phyloP scores from a whole-genome alignment of 2,888 invertebrate species.

The Andrena bucephala region DNA sequence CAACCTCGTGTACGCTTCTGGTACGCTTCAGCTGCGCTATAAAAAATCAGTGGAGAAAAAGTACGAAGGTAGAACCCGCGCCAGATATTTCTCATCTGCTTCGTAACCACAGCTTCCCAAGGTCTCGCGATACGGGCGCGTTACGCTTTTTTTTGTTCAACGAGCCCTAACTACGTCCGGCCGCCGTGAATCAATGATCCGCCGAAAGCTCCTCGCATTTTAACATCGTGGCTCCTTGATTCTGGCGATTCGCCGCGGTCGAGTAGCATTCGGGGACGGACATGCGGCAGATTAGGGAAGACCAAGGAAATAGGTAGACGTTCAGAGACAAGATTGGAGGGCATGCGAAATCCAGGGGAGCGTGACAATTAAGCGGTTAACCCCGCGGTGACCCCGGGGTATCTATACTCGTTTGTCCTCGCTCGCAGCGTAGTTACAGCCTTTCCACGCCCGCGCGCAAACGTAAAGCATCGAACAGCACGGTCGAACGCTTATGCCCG shows the following conservation, averaged over 20 bases:
- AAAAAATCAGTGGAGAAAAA: not conserved
- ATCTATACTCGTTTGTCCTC: conserved; percentile 13
- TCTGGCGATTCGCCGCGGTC: not conserved
- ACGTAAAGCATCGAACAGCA: conserved; percentile 42
- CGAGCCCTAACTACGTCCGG: too few species aligned
- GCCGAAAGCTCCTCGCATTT: not conserved
- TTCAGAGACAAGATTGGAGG: too few species aligned
- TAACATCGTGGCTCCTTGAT: not conserved
- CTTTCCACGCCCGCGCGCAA: conserved; percentile 48
- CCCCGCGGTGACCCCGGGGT: conserved; percentile 32
- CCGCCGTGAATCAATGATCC: too few species aligned
- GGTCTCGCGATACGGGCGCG: not conserved
- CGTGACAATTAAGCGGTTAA: conserved; percentile 59
- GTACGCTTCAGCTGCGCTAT: not conserved
- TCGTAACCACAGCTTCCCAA: conserved; percentile 10
- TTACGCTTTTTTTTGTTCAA: conserved; percentile 12
- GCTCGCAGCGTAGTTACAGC: not conserved
- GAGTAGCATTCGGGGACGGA: too few species aligned
- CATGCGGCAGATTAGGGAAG: too few species aligned
- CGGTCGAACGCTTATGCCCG: conserved; percentile 31
- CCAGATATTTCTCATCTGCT: not conserved
- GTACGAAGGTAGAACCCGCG: too few species aligned
- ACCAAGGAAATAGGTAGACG: too few species aligned
- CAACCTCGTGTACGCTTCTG: not conserved
- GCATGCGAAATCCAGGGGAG: conserved; percentile 23